A percentile compares a stretch with the other conserved stretches of the same genome.
These are phyloP conservation scores for Spodoptera frugiperda DNA, from an alignment of 1,140 invertebrate genomes.

Conservation along the genomic window DNA sequence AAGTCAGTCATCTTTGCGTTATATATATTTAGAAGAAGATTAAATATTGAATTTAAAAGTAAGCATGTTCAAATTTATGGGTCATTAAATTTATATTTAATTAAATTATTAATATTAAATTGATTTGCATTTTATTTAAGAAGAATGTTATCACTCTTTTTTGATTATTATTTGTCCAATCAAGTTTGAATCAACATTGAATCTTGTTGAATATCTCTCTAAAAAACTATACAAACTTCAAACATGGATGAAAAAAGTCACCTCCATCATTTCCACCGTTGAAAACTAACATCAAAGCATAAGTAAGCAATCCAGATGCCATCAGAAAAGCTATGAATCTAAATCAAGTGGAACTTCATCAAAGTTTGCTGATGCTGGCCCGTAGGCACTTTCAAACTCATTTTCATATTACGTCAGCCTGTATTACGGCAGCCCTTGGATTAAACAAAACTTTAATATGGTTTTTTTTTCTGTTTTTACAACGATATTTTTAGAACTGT, in stretches of 20 bases:
- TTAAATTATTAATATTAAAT: too few species aligned
- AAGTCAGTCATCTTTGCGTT: too few species aligned
- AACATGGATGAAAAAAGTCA: not conserved
- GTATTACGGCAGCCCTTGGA: constrained; percentile 51
- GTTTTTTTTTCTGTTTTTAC: constrained; percentile 23
- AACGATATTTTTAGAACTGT: constrained; percentile 1
- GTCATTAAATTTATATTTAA: too few species aligned
- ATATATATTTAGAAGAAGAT: too few species aligned
- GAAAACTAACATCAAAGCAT: constrained; percentile 58
- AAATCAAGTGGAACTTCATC: constrained; percentile 74
- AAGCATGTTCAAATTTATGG: too few species aligned
- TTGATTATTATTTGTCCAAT: too few species aligned
- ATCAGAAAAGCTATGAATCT: constrained; percentile 76
- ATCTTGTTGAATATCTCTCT: too few species aligned
- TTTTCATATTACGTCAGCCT: constrained; percentile 69
- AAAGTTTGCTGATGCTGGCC: constrained; percentile 68
- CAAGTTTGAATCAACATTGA: too few species aligned
- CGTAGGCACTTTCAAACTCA: constrained; percentile 71
- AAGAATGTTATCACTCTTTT: too few species aligned
- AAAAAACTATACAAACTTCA: too few species aligned
- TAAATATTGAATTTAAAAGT: too few species aligned
- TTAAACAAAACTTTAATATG: constrained; percentile 60
- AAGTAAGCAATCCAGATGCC: constrained; percentile 62
- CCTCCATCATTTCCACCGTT: not conserved
- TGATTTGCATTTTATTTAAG: too few species aligned